Evolutionary conservation across 1,140 invertebrate genomes (phyloP), one percentile per base, ranked within the genome.

Genomic region (Drosophila repletoides): DNA sequence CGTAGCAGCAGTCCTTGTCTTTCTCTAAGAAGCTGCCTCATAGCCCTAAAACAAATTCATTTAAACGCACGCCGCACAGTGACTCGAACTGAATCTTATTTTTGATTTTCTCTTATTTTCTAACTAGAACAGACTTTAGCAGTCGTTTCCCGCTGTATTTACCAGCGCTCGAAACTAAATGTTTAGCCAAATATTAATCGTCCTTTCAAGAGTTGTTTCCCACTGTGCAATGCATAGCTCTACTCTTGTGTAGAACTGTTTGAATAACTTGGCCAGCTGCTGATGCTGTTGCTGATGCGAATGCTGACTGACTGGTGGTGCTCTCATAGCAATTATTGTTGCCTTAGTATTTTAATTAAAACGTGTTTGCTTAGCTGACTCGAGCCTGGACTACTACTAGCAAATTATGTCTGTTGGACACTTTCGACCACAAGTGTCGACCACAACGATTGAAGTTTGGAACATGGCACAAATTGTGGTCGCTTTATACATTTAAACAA

Each of bases 341-440:
- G 80, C 73, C 74, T 84, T 86, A 79, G 79, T 86, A 79, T 84
- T 84, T 84, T 86, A 84, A 84, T 84, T 84, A 84, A 84, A 84
- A 86, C 73, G 71, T 86, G 75, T 84, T 86, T 86, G 72, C 59
- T 73, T 76, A 41, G 53, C 45, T 22, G 26, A 40, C 2, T 17
- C 45, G 22, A 17, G 40, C 10, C 21, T 34, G 17, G 9, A 48
- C 12, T 29, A 21, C 12, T 29, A 21, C n/a, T 29, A 33, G 46
- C 48, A 75, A 80, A 80, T 80, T 43, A 79, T 74, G 66, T 64
- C 34, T 34, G 43, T 17, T 49, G 26, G 21, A 17, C 21, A 12
- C 28, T 63, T 53, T 53, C 21, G 40, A 22, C 43, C 59, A 51
- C 59, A 69, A 56, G 43, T 49, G 60, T 45, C 45, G 45, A 58